Evolutionary conservation across 2,797 vertebrate genomes (phyloP).

Genomic region (Rhinophrynus dorsalis): DNA sequence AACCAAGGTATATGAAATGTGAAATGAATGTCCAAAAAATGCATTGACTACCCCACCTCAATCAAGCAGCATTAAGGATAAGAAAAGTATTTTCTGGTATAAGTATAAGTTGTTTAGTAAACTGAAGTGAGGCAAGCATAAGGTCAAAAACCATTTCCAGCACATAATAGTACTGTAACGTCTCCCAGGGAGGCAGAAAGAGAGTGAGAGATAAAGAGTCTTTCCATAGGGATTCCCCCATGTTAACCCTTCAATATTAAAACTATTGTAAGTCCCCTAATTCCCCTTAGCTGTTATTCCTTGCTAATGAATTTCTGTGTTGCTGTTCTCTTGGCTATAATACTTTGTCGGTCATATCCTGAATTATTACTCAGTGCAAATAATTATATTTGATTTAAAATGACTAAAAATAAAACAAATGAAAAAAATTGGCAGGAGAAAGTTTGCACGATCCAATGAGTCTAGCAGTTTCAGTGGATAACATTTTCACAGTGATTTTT

Average conservation of each 20-base stretch:
- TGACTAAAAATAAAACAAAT: slow-evolving; percentile 24
- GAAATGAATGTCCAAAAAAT: no score
- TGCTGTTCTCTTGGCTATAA: neutral
- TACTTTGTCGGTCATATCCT: neutral
- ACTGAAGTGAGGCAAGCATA: no score
- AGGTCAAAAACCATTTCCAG: no score
- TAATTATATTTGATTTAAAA: slow-evolving; percentile 27
- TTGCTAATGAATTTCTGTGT: neutral
- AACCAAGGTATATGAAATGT: no score
- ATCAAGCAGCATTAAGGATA: no score
- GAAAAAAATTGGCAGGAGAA: neutral
- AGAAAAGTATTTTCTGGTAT: no score
- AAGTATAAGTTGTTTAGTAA: no score
- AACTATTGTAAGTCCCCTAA: neutral
- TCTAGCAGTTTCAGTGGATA: slow-evolving; percentile 27
- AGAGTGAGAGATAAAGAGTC: no score
- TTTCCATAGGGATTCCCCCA: no score
- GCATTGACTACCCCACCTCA: no score
- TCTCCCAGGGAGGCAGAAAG: no score
- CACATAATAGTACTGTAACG: no score
- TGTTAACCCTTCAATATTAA: neutral
- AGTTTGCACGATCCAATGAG: neutral
- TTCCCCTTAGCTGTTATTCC: neutral
- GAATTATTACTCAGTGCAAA: slow-evolving; percentile 12
- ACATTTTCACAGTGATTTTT: slow-evolving; percentile 16